Evolutionary conservation across 2,113 vertebrate species (phyloP).

Genomic region (Bostrychus sinensis): DNA sequence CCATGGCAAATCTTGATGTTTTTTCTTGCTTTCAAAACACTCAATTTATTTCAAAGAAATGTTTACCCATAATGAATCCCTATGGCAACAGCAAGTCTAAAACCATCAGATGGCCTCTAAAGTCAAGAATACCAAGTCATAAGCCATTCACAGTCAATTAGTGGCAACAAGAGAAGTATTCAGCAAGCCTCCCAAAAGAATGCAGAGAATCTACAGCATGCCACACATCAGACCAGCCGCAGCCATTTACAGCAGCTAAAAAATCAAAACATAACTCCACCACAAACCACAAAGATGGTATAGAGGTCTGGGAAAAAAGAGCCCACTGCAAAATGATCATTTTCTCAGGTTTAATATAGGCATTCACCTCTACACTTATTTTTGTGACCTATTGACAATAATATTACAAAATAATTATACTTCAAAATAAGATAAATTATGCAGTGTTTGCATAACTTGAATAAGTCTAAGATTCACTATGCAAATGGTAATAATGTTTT

Average conservation of each 20-base stretch:
- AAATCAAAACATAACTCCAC: constrained; percentile 14
- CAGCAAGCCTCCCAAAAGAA: constrained; percentile 48
- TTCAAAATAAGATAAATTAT: too few relatives aligned
- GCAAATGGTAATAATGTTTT: too few relatives aligned
- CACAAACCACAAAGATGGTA: constrained; percentile 12
- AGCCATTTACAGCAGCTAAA: constrained; percentile 17
- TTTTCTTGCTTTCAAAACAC: constrained; percentile 21
- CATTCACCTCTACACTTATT: too few relatives aligned
- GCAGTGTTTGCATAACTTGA: too few relatives aligned
- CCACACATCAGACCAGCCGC: constrained; percentile 20
- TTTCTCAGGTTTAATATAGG: not conserved
- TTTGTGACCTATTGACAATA: too few relatives aligned
- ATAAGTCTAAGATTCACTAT: too few relatives aligned
- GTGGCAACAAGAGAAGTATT: constrained; percentile 54
- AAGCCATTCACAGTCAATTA: constrained; percentile 56
- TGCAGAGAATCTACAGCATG: constrained; percentile 50
- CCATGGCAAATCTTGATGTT: constrained; percentile 15
- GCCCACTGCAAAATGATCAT: not conserved
- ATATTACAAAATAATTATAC: too few relatives aligned
- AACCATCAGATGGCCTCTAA: constrained; percentile 46
- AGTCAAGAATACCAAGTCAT: constrained; percentile 27
- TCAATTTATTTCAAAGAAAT: constrained; percentile 24
- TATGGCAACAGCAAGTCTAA: constrained; percentile 12
- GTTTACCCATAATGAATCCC: constrained; percentile 14
- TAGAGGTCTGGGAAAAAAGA: not conserved